These are phyloP conservation scores for Spilogale gracilis DNA, from an alignment of 2,113 vertebrate genomes.

Conservation along the genomic window DNA sequence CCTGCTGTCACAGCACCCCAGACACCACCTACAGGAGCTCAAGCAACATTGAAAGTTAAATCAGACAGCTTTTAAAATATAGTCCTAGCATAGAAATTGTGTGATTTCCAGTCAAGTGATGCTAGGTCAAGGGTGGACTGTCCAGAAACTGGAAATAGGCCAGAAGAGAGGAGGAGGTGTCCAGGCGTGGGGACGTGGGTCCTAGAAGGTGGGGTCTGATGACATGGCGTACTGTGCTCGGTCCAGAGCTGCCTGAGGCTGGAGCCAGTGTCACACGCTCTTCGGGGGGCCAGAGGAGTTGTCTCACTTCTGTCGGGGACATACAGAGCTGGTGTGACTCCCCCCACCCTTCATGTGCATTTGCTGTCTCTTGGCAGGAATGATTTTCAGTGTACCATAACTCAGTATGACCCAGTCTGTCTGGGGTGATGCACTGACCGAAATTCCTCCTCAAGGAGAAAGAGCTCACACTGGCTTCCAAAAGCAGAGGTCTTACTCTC, in stretches of 20 bases:
- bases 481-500: rapidly evolving
- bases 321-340: background rate
- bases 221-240: rapidly evolving
- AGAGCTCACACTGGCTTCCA: background rate
- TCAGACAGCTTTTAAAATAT: no score
- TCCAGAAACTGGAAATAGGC: background rate
- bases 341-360: background rate
- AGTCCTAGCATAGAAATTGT: rapidly evolving
- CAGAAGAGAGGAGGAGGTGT: background rate
- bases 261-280: background rate
- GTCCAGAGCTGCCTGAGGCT: background rate
- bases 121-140: background rate
- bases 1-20: background rate
- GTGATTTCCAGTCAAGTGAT: background rate
- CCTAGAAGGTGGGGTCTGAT: rapidly evolving
- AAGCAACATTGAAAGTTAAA: rapidly evolving
- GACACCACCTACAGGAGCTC: no score
- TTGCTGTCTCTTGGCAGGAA: background rate
- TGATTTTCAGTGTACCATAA: background rate
- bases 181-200: background rate
- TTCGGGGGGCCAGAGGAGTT: rapidly evolving
- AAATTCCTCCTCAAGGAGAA: background rate
- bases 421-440: background rate
- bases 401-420: background rate
- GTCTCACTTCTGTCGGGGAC: background rate